Evolutionary conservation across 2,113 vertebrate genomes (phyloP).

Genomic region (cat (Felis catus)): DNA sequence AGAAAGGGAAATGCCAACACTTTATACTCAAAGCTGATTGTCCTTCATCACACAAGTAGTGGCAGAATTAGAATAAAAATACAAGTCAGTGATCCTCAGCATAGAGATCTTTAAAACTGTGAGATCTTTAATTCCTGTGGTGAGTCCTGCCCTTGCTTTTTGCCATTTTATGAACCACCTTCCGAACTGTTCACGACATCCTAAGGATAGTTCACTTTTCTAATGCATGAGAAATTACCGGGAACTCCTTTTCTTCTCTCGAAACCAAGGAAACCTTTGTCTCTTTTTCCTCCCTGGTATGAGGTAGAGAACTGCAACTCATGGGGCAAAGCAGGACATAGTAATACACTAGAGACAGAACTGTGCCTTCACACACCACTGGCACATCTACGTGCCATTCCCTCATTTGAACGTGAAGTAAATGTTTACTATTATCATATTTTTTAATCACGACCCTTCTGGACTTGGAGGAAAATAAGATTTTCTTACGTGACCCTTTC

Average conservation of each 20-base stretch:
- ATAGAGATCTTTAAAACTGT: not conserved
- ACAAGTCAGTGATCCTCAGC: not conserved
- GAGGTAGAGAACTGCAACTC: not conserved
- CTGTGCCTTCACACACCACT: not conserved
- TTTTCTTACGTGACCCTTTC: not conserved
- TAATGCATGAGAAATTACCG: not conserved
- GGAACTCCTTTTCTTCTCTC: not conserved
- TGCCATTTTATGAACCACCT: not conserved
- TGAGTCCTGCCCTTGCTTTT: not conserved
- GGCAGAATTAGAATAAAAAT: not conserved
- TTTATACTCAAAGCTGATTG: not conserved
- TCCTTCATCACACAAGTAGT: not conserved
- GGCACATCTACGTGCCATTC: not conserved
- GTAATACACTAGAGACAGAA: not conserved
- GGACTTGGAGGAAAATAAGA: not conserved
- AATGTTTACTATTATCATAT: not conserved
- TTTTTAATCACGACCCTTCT: not conserved
- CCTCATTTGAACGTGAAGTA: not conserved
- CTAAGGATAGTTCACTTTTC: not conserved
- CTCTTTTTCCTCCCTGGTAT: not conserved
- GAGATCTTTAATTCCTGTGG: not conserved
- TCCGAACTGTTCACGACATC: not conserved
- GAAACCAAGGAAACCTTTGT: not conserved
- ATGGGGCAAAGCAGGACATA: not conserved
- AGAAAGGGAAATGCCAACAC: not conserved